Conservation (phyloP, 2,797 vertebrate genomes). For the Aeoliscus strigatus region DNA sequence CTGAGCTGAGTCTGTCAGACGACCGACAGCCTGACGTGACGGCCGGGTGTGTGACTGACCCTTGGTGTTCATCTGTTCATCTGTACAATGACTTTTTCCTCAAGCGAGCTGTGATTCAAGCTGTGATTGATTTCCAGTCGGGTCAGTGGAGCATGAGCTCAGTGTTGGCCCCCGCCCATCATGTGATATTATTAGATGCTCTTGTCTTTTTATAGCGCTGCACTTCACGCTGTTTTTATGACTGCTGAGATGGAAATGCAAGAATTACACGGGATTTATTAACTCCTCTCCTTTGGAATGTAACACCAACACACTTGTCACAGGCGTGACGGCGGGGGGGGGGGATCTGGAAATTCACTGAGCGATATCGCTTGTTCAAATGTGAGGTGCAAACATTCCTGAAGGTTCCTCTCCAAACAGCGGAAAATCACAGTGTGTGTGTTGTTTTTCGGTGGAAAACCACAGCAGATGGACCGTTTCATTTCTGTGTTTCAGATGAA, state of each 20-base stretch:
- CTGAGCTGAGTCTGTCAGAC: too few species aligned
- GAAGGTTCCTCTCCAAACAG: constrained; percentile 27
- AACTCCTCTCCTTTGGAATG: too few species aligned
- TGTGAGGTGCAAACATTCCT: constrained; percentile 41
- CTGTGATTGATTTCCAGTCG: constrained; percentile 35
- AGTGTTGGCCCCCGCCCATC: constrained; percentile 22
- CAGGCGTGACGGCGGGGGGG: constrained; percentile 15
- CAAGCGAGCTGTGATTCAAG: too few species aligned
- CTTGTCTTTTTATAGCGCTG: constrained; percentile 48
- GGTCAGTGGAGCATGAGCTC: constrained; percentile 45
- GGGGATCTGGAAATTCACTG: constrained; percentile 15
- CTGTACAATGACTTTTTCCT: too few species aligned
- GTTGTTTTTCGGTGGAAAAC: constrained; percentile 31
- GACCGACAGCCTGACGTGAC: too few species aligned
- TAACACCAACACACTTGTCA: constrained; percentile 3
- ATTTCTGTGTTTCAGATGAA: too few species aligned
- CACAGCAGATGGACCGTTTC: constrained; percentile 17
- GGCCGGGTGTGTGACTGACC: too few species aligned
- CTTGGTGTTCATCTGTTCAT: too few species aligned
- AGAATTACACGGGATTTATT: constrained; percentile 30
- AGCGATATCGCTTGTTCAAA: constrained; percentile 18
- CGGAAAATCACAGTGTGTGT: constrained; percentile 23
- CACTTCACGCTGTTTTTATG: constrained; percentile 14
- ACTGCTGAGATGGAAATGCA: too few species aligned
- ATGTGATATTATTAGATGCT: constrained; percentile 50